Evolutionary conservation across 1,140 invertebrate genomes (phyloP), one percentile per base, ranked within the genome.

Genomic region (Rhizoglyphus robini): DNA sequence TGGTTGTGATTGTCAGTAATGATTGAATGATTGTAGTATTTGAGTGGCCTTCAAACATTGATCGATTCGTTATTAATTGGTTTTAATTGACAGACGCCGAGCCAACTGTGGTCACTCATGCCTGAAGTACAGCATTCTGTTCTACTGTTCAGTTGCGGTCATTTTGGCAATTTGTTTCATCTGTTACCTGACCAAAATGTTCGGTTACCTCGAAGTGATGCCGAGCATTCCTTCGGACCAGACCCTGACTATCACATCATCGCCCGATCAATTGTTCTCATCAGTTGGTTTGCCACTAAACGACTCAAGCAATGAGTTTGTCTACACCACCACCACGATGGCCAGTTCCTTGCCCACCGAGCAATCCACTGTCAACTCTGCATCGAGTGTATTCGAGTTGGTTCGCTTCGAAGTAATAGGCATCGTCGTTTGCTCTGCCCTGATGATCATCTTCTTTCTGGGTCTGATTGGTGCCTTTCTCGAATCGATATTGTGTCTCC

Each of bases 41-140:
- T n/a, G n/a, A n/a, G n/a, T n/a, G n/a, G n/a, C n/a, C n/a, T n/a
- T n/a, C n/a, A n/a, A n/a, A n/a, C n/a, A n/a, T n/a, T n/a, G n/a
- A n/a, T n/a, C n/a, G n/a, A n/a, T n/a, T n/a, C n/a, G n/a, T n/a
- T n/a, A n/a, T n/a, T n/a, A n/a, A n/a, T n/a, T n/a, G n/a, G n/a
- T n/a, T 60, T 34, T 34, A 60, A 32, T 29, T 60, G 2, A 60
- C 20, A 63, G 61, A 47, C 15, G 48, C 1, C 48, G 61, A 29
- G 61, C 61, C 15, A 63, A 29, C 27, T 63, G 61, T 49, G 61
- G 61, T 5, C 61, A 63, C 32, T 63, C 61, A 46, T 63, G 41
- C 27, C 34, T 63, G 15, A 63, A 63, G 32, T 63, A n/a, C 32
- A 63, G 15, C 34, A 63, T 63, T 3, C 5, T 63, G n/a, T 63